A percentile compares a stretch with the other conserved stretches of the same genome.
Conservation (phyloP, 1,140 invertebrate species). For the Diuraphis noxia region DNA sequence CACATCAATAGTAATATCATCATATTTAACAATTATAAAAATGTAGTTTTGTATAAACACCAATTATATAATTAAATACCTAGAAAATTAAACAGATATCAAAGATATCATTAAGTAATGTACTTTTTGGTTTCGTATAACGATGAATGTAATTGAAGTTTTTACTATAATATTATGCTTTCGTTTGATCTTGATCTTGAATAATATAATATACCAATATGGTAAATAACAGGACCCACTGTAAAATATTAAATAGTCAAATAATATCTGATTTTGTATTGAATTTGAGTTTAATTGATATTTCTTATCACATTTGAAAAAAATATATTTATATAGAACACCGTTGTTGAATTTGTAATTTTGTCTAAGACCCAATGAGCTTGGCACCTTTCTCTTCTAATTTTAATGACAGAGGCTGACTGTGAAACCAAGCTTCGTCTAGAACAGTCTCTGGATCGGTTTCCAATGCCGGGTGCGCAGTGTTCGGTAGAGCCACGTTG, state of each 20-base stretch:
- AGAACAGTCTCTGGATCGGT: neutral
- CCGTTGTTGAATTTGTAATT: neutral
- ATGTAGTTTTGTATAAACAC: neutral
- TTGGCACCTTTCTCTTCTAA: conserved; percentile 31
- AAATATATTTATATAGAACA: neutral
- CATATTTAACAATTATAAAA: neutral
- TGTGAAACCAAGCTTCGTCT: conserved; percentile 42
- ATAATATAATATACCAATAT: neutral
- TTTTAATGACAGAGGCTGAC: conserved; percentile 25
- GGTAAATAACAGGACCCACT: neutral
- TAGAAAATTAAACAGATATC: neutral
- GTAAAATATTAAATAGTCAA: neutral
- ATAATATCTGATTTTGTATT: neutral
- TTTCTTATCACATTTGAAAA: neutral
- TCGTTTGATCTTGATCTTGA: neutral
- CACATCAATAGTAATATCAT: neutral
- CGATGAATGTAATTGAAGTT: neutral
- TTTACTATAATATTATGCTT: neutral
- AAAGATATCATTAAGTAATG: neutral
- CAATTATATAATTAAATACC: neutral
- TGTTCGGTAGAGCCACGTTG: conserved; percentile 34
- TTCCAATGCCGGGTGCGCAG: neutral
- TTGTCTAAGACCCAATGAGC: conserved; percentile 37
- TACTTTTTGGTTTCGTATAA: neutral
- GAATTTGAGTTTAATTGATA: neutral